Conservation (phyloP, 2,113 vertebrate species). For the Ictalurus furcatus region DNA sequence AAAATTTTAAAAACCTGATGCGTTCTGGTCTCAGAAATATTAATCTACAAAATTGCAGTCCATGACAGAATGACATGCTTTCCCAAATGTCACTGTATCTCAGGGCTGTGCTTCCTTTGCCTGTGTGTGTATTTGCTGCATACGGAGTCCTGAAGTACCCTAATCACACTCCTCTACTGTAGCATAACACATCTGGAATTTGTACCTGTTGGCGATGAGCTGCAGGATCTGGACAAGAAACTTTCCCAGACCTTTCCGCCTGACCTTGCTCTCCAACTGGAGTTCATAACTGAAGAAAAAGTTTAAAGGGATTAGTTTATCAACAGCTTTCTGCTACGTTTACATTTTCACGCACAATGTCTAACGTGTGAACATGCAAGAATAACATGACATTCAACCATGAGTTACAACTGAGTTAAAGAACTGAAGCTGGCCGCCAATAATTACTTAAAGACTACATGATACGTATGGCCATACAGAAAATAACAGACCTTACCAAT, state of each 20-base stretch:
- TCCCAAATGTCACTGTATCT: neutral
- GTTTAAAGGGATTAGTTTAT: neutral
- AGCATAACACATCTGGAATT: neutral
- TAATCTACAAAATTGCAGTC: neutral
- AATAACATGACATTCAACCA: neutral
- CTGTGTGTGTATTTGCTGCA: neutral
- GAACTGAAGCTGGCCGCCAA: neutral
- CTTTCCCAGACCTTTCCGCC: slow-evolving; percentile 90
- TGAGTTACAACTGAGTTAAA: neutral
- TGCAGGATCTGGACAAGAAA: slow-evolving; percentile 94
- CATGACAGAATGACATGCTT: neutral
- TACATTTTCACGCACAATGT: neutral
- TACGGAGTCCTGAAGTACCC: neutral
- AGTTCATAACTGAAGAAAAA: slow-evolving; percentile 82
- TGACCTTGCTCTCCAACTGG: slow-evolving; percentile 85
- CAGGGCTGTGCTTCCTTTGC: neutral
- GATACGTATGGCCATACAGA: neutral
- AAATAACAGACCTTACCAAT: slow-evolving; percentile 76
- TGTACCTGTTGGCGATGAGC: slow-evolving; percentile 90
- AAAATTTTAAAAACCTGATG: neutral
- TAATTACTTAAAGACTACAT: neutral
- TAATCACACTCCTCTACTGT: neutral
- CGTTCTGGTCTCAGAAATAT: neutral
- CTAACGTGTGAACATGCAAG: neutral
- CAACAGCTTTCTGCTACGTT: neutral